Base-by-base conservation (phyloP, 1,140 invertebrate genomes). In the Solen grandis region DNA sequence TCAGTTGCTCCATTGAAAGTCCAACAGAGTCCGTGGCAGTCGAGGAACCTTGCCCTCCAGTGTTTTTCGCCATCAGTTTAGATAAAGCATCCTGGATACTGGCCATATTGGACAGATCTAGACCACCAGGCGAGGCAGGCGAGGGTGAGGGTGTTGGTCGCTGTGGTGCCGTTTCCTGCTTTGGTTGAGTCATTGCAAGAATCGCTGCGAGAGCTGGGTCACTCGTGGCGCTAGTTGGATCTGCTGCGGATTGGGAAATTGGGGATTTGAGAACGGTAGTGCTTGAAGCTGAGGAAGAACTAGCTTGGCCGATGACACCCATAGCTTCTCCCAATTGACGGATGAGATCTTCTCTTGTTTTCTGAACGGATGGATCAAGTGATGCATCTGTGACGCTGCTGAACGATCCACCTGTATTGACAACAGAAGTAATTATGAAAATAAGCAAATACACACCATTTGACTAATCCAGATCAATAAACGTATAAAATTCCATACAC, bases 261-360 rank as follows among this genome's bases (percentile, higher is more conserved):
- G 41, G 8, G 19, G 41, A 46, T 19, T 46, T 8, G 19, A 46
- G 41, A 46, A 8, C 41, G 41, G 8, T 19, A 46, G 8, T 46
- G 41, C 19, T 46, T 46, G 41, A 46, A 10, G 41, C 8, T 19
- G 8, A 10, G 8, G 41, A 19, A 19, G 8, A 8, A 19, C 41
- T 46, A 10, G 8, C 41, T 19, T 8, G 41, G 41, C 62, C 74
- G 36, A 76, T 76, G 1, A 76, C 60, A 36, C 74, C 74, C 74
- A 76, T 76, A 22, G 74, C 74, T 38, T 65, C 62, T 16, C 74
- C 74, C 13, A 76, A 59, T 54, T 76, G 74, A 22, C 74, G 38
- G n/a, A 76, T 76, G 27, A 76, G 62, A 0, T 76, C 50, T 66
- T 66, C 74, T 52, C 74, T 31, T 31, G 74, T 76, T 33, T 76